Percentiles rank a stretch among this genome's conserved stretches.
Conservation (phyloP, 2,888 invertebrate genomes). For the Synergus umbraculus region DNA sequence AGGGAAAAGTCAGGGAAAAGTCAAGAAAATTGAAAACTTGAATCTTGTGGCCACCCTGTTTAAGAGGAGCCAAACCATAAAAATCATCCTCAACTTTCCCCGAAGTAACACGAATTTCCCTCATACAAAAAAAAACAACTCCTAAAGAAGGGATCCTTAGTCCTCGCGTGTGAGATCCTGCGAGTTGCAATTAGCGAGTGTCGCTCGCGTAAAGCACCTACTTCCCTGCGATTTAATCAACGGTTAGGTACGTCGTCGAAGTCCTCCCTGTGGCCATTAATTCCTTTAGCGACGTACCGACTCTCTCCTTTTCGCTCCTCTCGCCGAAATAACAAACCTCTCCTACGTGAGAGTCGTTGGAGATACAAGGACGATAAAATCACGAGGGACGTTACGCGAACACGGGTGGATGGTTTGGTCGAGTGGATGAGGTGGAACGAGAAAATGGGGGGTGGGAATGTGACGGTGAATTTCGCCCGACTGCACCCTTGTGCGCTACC, state of each 20-base stretch:
- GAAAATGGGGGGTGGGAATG: conserved; percentile 45
- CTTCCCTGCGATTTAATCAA: conserved; percentile 60
- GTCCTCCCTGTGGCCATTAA: conserved; percentile 62
- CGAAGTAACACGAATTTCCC: not conserved
- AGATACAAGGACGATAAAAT: conserved; percentile 75
- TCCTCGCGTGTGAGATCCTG: conserved; percentile 13
- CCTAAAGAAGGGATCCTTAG: not conserved
- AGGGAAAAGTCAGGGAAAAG: no score
- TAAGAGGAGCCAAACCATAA: no score
- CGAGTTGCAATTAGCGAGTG: conserved; percentile 58
- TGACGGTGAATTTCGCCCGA: conserved; percentile 48
- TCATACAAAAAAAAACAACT: not conserved
- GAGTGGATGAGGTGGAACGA: conserved; percentile 37
- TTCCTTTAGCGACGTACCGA: conserved; percentile 62
- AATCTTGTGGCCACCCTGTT: no score
- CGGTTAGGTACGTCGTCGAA: conserved; percentile 54
- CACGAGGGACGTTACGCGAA: conserved; percentile 61
- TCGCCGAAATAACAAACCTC: conserved; percentile 74
- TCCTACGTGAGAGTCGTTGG: conserved; percentile 70
- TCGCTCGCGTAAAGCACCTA: conserved; percentile 57
- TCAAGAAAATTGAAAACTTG: no score
- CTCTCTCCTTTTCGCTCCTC: conserved; percentile 58
- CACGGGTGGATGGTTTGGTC: conserved; percentile 34
- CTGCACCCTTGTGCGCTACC: conserved; percentile 56
- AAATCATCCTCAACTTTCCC: no score